Evolutionary conservation across 2,113 vertebrate species (phyloP).

Genomic region (Paramormyrops kingsleyae): DNA sequence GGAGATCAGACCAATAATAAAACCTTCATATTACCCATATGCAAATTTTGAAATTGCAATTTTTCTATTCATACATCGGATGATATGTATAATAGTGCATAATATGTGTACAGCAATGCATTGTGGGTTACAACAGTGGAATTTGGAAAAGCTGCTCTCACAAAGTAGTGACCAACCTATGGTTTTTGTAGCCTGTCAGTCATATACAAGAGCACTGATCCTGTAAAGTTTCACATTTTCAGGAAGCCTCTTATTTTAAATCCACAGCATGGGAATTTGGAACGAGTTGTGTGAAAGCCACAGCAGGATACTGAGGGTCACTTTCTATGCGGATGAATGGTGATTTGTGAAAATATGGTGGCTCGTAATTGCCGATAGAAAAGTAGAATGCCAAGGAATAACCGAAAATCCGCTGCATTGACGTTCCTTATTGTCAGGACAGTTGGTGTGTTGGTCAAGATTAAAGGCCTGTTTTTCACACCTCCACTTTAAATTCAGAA

Average conservation of each 20-base stretch:
- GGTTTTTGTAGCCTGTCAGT: not conserved
- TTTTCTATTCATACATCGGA: not conserved
- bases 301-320: constrained; percentile 12
- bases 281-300: not conserved
- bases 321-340: not conserved
- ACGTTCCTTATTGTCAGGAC: not conserved
- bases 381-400: not conserved
- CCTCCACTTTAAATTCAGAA: not conserved
- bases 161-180: not conserved
- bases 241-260: not conserved
- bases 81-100: not conserved
- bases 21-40: not conserved
- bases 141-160: not conserved
- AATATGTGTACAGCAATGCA: not conserved
- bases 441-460: not conserved
- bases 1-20: too few species aligned
- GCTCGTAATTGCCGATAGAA: not conserved
- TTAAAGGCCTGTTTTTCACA: not conserved
- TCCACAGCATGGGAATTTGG: not conserved
- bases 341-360: not conserved
- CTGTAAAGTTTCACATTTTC: not conserved
- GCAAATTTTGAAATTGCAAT: not conserved
- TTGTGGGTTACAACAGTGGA: not conserved
- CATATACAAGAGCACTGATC: not conserved
- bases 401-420: not conserved